Conservation (phyloP, 2,888 invertebrate species). For the Zygogramma bicolorata region DNA sequence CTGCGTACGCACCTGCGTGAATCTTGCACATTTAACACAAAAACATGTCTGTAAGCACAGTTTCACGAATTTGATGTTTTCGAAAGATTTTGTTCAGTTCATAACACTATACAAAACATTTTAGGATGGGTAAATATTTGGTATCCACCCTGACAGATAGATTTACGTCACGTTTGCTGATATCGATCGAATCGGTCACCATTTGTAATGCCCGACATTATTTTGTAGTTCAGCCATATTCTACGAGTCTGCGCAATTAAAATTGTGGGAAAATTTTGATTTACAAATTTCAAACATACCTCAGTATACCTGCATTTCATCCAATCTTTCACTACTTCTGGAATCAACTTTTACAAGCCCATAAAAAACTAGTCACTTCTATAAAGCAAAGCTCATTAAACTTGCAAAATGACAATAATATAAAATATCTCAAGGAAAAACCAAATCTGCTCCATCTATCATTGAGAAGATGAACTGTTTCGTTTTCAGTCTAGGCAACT, state of each 20-base stretch:
- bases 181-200: slow-evolving; percentile 74
- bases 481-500: neutral
- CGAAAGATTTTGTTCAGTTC: slow-evolving; percentile 54
- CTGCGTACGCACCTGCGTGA: slow-evolving; percentile 98
- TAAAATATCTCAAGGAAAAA: neutral
- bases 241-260: slow-evolving; percentile 76
- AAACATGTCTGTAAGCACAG: slow-evolving; percentile 65
- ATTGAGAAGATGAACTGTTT: neutral
- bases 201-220: slow-evolving; percentile 68
- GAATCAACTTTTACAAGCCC: neutral
- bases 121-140: slow-evolving; percentile 60
- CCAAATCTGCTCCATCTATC: neutral
- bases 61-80: slow-evolving; percentile 59
- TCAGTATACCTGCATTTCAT: neutral
- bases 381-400: neutral
- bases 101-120: slow-evolving; percentile 60
- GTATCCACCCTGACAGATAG: slow-evolving; percentile 62
- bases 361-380: neutral
- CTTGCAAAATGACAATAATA: neutral
- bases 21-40: slow-evolving; percentile 67
- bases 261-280: slow-evolving; percentile 46
- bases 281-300: slow-evolving; percentile 28
- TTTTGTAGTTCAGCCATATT: slow-evolving; percentile 75
- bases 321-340: neutral
- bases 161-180: slow-evolving; percentile 66